These are phyloP conservation scores for Lithophane socia DNA, from an alignment of 2,888 invertebrate species.

Conservation along the genomic window DNA sequence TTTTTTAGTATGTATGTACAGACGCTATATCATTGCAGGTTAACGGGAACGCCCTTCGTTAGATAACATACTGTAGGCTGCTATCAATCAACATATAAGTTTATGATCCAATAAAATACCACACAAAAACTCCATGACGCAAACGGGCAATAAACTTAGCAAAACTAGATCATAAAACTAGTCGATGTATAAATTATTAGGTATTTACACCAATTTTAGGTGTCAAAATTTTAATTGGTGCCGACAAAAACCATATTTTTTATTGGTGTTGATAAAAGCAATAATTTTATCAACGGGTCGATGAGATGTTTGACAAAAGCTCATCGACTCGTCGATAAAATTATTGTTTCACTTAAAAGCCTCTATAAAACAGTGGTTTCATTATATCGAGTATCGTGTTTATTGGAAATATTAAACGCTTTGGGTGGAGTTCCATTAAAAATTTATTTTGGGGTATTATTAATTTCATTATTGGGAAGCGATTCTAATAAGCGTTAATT, in stretches of 20 bases:
- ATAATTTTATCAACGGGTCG: too few species aligned
- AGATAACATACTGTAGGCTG: too few species aligned
- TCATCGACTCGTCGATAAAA: background rate
- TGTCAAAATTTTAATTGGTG: conserved; percentile 8
- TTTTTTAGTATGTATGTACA: too few species aligned
- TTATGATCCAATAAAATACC: background rate
- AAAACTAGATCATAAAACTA: background rate
- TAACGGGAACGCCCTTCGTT: too few species aligned
- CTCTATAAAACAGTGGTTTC: too few species aligned
- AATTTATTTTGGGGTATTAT: too few species aligned
- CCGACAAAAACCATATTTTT: background rate
- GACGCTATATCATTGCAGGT: too few species aligned
- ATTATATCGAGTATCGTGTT: background rate
- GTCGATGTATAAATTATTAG: background rate
- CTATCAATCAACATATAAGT: too few species aligned
- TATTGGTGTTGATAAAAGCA: too few species aligned
- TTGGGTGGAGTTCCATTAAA: background rate
- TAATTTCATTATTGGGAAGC: background rate
- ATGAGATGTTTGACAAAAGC: too few species aligned
- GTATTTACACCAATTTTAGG: background rate
- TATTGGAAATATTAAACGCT: conserved; percentile 5
- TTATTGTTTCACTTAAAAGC: conserved; percentile 10
- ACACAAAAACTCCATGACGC: background rate
- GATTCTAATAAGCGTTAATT: background rate
- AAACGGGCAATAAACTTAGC: background rate